Base-by-base conservation (phyloP, 2,888 invertebrate genomes). In the Erynnis tages region DNA sequence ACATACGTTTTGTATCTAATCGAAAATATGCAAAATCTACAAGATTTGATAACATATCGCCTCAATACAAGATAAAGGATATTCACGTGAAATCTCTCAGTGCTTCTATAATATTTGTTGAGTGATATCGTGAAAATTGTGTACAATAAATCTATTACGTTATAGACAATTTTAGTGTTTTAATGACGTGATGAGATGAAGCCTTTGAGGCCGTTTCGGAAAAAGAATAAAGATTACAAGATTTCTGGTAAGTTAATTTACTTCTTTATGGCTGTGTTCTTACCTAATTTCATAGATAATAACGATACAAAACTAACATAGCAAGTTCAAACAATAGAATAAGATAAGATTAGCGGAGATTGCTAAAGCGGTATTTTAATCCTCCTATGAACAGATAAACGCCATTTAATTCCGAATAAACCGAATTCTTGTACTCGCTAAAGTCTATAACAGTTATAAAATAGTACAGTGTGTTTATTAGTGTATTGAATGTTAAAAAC, bases 41-140 rank as follows among this genome's bases (percentile, higher is more conserved):
- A 30, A 40, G 32, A 50, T 49, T 53, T 49, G 59, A 59, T 59
- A 59, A 49, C 47, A 6, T 59, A 58, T 59, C 57, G 25, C 25
- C 27, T 48, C 38, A 40, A 25, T 30, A n/a, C 27, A 34, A 23
- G 29, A 47, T 37, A 47, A 47, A 13, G 23, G 4, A 27, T 25
- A 25, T 37, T 21, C 23, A 17, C 16, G 8, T 32, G 19, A 40
- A 34, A 46, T 35, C 25, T 40, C 38, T 48, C 25, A 49, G 49
- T 49, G 8, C 11, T n/a, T 27, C 25, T 17, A 35, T 43, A 27
- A 43, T 35, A 43, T 27, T 50, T 25, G 43, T 8, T 7, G 7
- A 1, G 50, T 34, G 25, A 32, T 25, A 27, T 41, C 13, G 47
- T 19, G 25, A n/a, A 23, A 1, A 23, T 14, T 35, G 14, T 25